Percentiles rank a stretch among this genome's conserved stretches.
Evolutionary conservation across 2,113 vertebrate species (phyloP).

Genomic region (Anoura caudifer): DNA sequence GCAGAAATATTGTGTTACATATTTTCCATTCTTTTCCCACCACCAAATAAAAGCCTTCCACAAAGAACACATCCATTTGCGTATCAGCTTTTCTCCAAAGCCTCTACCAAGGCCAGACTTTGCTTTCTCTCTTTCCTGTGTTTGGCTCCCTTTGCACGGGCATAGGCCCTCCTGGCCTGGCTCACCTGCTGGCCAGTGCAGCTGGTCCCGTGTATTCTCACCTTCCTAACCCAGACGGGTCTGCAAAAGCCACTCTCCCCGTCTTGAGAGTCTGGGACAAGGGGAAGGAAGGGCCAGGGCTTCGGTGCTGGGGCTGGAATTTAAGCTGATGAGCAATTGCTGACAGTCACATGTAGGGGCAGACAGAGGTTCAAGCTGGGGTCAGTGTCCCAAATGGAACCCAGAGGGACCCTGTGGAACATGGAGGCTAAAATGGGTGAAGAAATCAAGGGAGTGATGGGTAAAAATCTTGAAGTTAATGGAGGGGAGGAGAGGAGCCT

Average conservation of each 20-base stretch:
- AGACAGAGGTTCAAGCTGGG: background rate
- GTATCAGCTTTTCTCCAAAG: constrained; percentile 10
- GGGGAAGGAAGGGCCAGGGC: background rate
- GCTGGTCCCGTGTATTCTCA: background rate
- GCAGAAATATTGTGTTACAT: constrained; percentile 63
- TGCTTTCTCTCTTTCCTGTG: background rate
- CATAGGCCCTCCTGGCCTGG: background rate
- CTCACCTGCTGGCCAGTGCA: background rate
- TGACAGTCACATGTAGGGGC: background rate
- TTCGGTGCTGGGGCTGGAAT: too few species aligned
- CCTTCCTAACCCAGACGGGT: background rate
- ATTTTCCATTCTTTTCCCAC: constrained; percentile 73
- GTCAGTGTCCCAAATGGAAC: background rate
- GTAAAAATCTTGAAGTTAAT: background rate
- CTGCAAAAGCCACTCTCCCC: background rate
- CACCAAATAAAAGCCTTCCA: constrained; percentile 58
- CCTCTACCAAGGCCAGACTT: background rate
- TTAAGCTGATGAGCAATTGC: background rate
- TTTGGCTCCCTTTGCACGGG: background rate
- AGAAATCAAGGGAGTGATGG: background rate
- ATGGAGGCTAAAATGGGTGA: background rate
- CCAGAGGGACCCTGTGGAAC: background rate
- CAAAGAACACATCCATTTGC: constrained; percentile 49
- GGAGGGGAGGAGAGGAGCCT: fast-evolving
- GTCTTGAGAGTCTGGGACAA: background rate